Evolutionary conservation across 2,797 vertebrate species (phyloP).

Genomic region (Nasua narica): DNA sequence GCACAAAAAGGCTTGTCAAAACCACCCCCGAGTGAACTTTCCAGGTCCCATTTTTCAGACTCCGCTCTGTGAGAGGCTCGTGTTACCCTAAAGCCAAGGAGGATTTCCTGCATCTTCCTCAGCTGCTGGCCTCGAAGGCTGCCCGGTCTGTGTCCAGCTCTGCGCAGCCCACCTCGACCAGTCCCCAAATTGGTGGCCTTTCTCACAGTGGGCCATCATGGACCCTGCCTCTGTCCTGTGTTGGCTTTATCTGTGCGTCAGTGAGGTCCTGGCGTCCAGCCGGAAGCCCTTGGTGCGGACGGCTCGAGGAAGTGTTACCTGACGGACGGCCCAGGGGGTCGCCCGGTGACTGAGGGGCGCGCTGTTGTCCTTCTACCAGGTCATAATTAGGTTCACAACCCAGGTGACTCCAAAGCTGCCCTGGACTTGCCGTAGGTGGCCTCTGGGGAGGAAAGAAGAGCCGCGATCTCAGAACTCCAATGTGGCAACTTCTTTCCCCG

Average conservation of each 20-base stretch:
- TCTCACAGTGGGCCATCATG: rapidly evolving
- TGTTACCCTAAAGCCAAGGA: neutral
- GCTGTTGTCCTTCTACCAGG: neutral
- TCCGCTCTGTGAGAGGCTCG: neutral
- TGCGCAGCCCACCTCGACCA: neutral
- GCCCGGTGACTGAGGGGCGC: neutral
- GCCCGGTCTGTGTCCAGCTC: neutral
- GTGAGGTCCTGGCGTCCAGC: neutral
- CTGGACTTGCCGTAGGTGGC: neutral
- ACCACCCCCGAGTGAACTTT: neutral
- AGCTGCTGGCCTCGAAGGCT: neutral
- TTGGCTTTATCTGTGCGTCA: neutral
- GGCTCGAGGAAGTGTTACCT: neutral
- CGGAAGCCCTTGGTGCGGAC: neutral
- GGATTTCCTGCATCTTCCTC: neutral
- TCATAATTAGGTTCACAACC: neutral
- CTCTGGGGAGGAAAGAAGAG: neutral
- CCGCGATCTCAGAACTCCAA: neutral
- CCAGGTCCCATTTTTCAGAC: neutral
- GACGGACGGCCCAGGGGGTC: neutral
- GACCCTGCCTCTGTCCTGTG: neutral
- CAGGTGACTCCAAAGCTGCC: neutral
- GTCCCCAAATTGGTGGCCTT: neutral
- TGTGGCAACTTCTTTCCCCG: rapidly evolving
- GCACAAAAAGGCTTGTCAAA: neutral